Evolutionary conservation across 2,888 invertebrate species (phyloP).

Genomic region (Trichopoda pennipes): DNA sequence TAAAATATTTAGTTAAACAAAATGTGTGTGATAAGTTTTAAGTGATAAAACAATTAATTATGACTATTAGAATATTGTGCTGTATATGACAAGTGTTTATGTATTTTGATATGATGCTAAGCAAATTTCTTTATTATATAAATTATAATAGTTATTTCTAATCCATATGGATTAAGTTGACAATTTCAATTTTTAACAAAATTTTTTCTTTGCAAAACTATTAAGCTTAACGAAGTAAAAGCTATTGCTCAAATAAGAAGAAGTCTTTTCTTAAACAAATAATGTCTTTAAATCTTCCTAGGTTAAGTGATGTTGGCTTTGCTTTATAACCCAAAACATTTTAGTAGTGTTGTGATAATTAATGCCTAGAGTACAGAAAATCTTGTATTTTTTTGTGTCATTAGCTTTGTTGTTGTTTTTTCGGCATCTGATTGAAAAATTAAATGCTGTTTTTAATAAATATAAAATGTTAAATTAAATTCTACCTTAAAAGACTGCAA

Average conservation of each 20-base stretch:
- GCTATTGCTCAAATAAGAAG: constrained; percentile 77
- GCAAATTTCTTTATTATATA: not conserved
- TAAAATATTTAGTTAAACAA: not conserved
- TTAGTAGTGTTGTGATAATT: too few species aligned
- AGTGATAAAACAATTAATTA: constrained; percentile 10
- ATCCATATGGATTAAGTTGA: not conserved
- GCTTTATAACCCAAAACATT: constrained; percentile 3
- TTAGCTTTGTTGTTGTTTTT: too few species aligned
- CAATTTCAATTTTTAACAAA: too few species aligned
- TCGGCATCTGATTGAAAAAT: too few species aligned
- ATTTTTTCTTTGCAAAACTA: constrained; percentile 33
- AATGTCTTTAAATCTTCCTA: not conserved
- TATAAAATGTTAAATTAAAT: too few species aligned
- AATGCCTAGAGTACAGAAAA: too few species aligned
- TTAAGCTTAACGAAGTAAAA: constrained; percentile 79
- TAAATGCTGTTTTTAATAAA: too few species aligned
- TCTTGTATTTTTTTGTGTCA: too few species aligned
- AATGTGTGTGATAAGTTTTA: not conserved
- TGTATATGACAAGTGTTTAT: not conserved
- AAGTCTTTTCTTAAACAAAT: constrained; percentile 49
- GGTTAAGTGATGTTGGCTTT: constrained; percentile 27
- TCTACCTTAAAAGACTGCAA: too few species aligned
- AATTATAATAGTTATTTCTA: not conserved
- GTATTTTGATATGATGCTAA: constrained; percentile 4
- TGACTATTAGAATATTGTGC: constrained; percentile 31